Percentiles rank a stretch among this genome's conserved stretches.
These are phyloP conservation scores for Drosophila tropicalis DNA, from an alignment of 1,140 invertebrate genomes.

Conservation along the genomic window DNA sequence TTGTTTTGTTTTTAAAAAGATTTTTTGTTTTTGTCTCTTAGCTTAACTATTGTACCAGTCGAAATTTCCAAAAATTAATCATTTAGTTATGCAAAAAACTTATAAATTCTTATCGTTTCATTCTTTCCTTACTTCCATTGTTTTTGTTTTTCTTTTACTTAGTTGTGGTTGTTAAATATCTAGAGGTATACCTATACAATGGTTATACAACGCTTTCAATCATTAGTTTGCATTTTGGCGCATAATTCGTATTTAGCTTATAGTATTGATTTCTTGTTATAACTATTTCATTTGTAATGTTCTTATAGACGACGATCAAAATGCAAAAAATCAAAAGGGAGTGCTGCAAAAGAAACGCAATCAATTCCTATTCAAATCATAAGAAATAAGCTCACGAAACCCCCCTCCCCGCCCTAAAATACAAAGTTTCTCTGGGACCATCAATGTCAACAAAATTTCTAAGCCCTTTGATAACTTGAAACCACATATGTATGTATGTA, in stretches of 20 bases:
- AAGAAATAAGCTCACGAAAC: neutral
- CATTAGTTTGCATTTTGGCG: conserved; percentile 70
- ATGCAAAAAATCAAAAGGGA: conserved; percentile 1
- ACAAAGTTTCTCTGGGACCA: neutral
- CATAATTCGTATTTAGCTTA: conserved; percentile 70
- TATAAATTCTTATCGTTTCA: conserved; percentile 29
- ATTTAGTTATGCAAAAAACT: conserved; percentile 52
- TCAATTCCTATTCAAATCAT: neutral
- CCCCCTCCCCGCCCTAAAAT: neutral
- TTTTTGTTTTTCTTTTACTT: neutral
- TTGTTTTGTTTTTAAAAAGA: conserved; percentile 22
- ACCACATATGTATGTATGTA: neutral
- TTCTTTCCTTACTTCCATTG: no score
- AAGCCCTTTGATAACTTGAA: neutral
- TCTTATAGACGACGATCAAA: conserved; percentile 8
- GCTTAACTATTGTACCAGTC: conserved; percentile 79
- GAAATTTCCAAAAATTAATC: conserved; percentile 54
- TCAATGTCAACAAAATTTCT: neutral
- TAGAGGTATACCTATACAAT: conserved; percentile 60
- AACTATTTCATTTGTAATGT: conserved; percentile 47
- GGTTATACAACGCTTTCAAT: conserved; percentile 50
- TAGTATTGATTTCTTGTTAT: conserved; percentile 54
- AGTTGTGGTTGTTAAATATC: conserved; percentile 27
- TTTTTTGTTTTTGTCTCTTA: conserved; percentile 52
- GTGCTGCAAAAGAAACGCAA: conserved; percentile 5